Evolutionary conservation across 1,140 invertebrate genomes (phyloP).

Genomic region (Platyura marginata): DNA sequence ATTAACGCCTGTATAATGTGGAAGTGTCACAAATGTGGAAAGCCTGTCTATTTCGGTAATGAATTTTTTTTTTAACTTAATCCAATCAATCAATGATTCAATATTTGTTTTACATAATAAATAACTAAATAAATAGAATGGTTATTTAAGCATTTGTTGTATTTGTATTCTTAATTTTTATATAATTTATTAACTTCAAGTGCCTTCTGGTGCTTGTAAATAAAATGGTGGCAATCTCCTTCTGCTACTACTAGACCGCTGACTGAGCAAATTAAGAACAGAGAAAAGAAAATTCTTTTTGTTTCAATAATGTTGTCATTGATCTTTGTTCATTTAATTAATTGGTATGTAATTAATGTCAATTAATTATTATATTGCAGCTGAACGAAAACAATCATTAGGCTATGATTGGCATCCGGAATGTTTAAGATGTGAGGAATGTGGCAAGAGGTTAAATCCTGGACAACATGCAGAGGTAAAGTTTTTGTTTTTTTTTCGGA

Average conservation of each 20-base stretch:
- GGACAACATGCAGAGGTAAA: constrained; percentile 73
- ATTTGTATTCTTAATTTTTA: too few species aligned
- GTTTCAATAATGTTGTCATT: too few species aligned
- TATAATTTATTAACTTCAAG: neutral
- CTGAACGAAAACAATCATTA: constrained; percentile 76
- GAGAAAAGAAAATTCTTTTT: neutral
- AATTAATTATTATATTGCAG: constrained; percentile 25
- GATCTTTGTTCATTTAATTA: too few species aligned
- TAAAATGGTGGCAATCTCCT: neutral
- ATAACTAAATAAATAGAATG: too few species aligned
- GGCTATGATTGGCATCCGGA: constrained; percentile 89
- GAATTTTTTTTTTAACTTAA: constrained; percentile 9
- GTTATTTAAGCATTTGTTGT: too few species aligned
- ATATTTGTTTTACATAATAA: too few species aligned
- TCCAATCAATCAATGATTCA: too few species aligned
- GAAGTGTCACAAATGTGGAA: constrained; percentile 74
- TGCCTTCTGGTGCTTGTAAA: neutral
- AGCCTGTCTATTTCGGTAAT: constrained; percentile 72
- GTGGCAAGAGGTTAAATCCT: constrained; percentile 73
- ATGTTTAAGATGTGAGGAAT: constrained; percentile 77
- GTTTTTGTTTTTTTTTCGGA: too few species aligned
- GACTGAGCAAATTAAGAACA: neutral
- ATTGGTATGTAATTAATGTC: too few species aligned
- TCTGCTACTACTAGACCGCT: neutral
- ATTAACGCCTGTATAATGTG: too few species aligned